Base-by-base conservation (phyloP, 1,140 invertebrate species). In the Cyphomyrmex costatus region DNA sequence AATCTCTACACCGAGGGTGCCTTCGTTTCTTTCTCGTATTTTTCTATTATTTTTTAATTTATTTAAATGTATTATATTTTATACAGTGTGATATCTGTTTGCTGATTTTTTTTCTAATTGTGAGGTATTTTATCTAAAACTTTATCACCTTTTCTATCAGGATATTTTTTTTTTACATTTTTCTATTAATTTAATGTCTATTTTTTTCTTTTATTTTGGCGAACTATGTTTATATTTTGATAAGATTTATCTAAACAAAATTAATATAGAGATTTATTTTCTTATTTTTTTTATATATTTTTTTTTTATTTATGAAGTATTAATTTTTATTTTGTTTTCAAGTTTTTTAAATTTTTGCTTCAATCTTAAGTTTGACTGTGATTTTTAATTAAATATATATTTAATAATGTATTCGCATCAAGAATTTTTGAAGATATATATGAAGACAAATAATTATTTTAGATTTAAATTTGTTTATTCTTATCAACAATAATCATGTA, bases 1-100 rank as follows among this genome's bases (percentile, higher is more conserved):
- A 93, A 93, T 91, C 89, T 88, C 85, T 88, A 88, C 86, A 82
- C 30, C 71, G 87, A 80, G 86, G 80, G 87, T 68, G 83, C 71
- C 56, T 36, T 66, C 42, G 58, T 61, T 80, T 58, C 70, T 74
- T 51, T 70, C 63, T 51, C 60, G 33, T 63, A 16, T 85, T 68
- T 58, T 33, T 53, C 49, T 71, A 27, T 16, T 16, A 12, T 60
- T 56, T 6, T 63, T 85, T 68, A 58, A 8, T 74, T 74, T 74
- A 49, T 61, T 5, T 12, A 19, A 19, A 14, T 83, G 16, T 58
- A 46, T 33, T 49, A 24, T 68, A 24, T 33, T 60, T 58, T 60
- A 10, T 36, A 24, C 5, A 14, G 30, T 21, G 30, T 21, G 51
- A 21, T 73, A 73, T 49, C 58, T 71, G 12, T 53, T 51, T 46